phyloP scores from a whole-genome alignment of 2,888 invertebrate species.

The Ypsolopha scabrella region DNA sequence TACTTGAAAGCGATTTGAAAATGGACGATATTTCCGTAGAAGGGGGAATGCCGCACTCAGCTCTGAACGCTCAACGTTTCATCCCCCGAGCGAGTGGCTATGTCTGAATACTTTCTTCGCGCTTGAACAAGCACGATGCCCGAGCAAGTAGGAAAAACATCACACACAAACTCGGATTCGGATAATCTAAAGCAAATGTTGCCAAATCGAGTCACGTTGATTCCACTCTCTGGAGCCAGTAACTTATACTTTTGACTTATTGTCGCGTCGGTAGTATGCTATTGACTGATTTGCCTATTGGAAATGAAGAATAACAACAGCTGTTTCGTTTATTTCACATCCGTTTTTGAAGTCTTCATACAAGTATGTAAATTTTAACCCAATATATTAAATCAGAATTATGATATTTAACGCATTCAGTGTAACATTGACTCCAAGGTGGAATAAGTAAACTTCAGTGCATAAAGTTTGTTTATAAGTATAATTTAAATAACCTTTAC shows the following conservation, averaged over 20 bases:
- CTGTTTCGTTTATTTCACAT: too few species aligned
- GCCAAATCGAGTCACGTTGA: neutral
- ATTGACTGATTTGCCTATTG: neutral
- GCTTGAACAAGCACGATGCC: constrained; percentile 29
- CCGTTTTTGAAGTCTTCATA: too few species aligned
- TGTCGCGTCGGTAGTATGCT: neutral
- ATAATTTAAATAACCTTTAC: too few species aligned
- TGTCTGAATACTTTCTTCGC: constrained; percentile 38
- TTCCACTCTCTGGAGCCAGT: neutral
- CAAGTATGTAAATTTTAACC: too few species aligned
- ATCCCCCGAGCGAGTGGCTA: constrained; percentile 24
- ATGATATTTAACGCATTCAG: too few species aligned
- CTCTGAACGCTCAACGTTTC: constrained; percentile 14
- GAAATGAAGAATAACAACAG: too few species aligned
- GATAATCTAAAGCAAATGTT: neutral
- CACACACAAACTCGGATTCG: constrained; percentile 23
- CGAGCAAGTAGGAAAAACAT: constrained; percentile 28
- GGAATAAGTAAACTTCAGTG: too few species aligned
- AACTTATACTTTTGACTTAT: neutral
- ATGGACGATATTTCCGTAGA: constrained; percentile 54
- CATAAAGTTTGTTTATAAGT: too few species aligned
- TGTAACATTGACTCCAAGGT: too few species aligned
- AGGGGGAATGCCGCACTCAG: constrained; percentile 33
- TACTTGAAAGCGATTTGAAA: constrained; percentile 59
- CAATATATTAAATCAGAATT: too few species aligned